Evolutionary conservation across 2,797 vertebrate genomes (phyloP).

Genomic region (Delichon dasypus): DNA sequence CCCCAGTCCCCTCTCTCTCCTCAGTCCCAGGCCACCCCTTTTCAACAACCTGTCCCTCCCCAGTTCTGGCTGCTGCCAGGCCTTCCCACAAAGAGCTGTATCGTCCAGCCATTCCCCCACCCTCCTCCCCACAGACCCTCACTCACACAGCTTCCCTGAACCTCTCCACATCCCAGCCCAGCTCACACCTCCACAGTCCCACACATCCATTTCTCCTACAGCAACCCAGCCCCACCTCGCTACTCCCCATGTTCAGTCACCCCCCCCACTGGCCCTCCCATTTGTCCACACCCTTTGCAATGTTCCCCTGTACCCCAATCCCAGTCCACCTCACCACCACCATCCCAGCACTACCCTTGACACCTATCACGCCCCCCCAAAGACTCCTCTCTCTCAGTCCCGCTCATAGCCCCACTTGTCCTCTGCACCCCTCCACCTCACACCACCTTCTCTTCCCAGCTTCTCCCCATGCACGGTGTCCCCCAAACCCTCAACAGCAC

Average conservation of each 20-base stretch:
- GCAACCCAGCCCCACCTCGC: background rate
- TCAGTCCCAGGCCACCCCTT: background rate
- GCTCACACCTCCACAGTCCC: background rate
- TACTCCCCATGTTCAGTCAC: background rate
- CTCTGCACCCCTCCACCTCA: background rate
- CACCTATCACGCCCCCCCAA: background rate
- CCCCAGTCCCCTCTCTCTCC: background rate
- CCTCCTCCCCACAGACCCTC: background rate
- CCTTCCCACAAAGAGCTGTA: no score
- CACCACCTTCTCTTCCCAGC: background rate
- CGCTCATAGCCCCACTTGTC: accelerated
- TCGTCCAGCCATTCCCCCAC: accelerated
- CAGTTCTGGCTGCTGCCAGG: background rate
- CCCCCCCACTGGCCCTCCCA: no score
- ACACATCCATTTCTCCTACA: background rate
- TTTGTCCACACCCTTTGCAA: background rate
- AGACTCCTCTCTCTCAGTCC: background rate
- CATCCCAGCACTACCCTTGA: background rate
- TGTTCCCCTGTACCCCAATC: accelerated
- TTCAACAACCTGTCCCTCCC: background rate
- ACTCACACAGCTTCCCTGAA: background rate
- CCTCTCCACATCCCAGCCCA: background rate
- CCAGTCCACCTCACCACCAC: background rate
- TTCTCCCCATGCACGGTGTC: accelerated
- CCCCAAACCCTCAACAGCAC: background rate